Evolutionary conservation across 1,140 invertebrate species (phyloP).

Genomic region (Leptopilina clavipes): DNA sequence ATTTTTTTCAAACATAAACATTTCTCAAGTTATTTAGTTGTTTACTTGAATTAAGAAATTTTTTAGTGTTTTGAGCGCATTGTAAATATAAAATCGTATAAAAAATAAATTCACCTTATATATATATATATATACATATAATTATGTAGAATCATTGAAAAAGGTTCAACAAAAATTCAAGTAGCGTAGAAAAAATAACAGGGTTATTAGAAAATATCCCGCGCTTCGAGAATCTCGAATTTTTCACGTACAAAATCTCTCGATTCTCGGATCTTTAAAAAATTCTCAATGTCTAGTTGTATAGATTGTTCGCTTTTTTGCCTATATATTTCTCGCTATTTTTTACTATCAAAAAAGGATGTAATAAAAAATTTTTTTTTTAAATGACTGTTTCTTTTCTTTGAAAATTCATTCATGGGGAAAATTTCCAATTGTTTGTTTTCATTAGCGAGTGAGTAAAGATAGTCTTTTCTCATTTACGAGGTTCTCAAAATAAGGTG

Average conservation of each 20-base stretch:
- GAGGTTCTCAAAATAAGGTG: not conserved
- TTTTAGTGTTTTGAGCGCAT: too few species aligned
- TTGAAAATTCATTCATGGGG: too few species aligned
- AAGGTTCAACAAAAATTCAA: not conserved
- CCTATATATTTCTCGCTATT: not conserved
- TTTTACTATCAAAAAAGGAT: too few species aligned
- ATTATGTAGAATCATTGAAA: too few species aligned
- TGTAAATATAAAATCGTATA: too few species aligned
- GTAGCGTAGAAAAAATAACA: conserved; percentile 48
- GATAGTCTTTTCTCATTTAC: conserved; percentile 8
- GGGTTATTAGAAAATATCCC: conserved; percentile 50
- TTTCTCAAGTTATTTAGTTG: too few species aligned
- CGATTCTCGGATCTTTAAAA: not conserved
- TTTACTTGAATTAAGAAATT: too few species aligned
- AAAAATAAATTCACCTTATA: too few species aligned
- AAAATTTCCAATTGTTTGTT: not conserved
- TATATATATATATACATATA: too few species aligned
- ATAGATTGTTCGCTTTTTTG: not conserved
- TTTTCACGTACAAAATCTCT: not conserved
- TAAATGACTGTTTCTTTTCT: not conserved
- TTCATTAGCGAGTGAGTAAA: not conserved
- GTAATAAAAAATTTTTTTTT: too few species aligned
- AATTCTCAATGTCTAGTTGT: conserved; percentile 16
- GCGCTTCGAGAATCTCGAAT: conserved; percentile 37
- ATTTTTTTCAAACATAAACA: too few species aligned